These are phyloP conservation scores for Germaria angustata DNA, from an alignment of 2,888 invertebrate species.

Conservation along the genomic window DNA sequence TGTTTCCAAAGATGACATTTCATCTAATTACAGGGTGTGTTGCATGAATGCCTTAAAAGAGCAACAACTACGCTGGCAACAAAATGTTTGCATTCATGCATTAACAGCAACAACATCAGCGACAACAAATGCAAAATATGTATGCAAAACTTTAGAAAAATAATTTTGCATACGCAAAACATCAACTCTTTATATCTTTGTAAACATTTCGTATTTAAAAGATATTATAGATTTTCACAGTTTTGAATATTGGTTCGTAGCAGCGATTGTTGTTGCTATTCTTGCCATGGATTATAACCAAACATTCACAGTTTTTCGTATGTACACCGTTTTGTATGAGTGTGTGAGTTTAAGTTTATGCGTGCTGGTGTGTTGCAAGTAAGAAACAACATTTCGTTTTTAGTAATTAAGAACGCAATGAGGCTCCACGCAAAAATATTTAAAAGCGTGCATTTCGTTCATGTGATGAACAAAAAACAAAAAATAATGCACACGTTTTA, in stretches of 20 bases:
- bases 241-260: slow-evolving; percentile 36
- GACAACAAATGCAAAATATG: slow-evolving; percentile 34
- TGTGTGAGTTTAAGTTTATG: slow-evolving; percentile 24
- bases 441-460: slow-evolving; percentile 64
- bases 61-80: slow-evolving; percentile 19
- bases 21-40: slow-evolving; percentile 71
- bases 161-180: slow-evolving; percentile 50
- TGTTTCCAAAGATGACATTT: slow-evolving; percentile 69
- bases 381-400: slow-evolving; percentile 70
- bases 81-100: slow-evolving; percentile 60
- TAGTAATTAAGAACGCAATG: slow-evolving; percentile 70
- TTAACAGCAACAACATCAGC: slow-evolving; percentile 48
- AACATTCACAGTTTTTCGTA: slow-evolving; percentile 25
- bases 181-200: slow-evolving; percentile 39
- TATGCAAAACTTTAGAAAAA: slow-evolving; percentile 49
- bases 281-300: not conserved
- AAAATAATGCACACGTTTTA: slow-evolving; percentile 54
- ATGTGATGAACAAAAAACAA: slow-evolving; percentile 45
- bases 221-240: slow-evolving; percentile 59
- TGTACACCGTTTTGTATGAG: slow-evolving; percentile 10
- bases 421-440: slow-evolving; percentile 63
- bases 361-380: slow-evolving; percentile 59
- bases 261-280: slow-evolving; percentile 10
- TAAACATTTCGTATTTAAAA: slow-evolving; percentile 49
- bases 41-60: slow-evolving; percentile 68